Evolutionary conservation across 2,113 vertebrate genomes (phyloP), one percentile per base, ranked within the genome.

Genomic region (Alectura lathami): DNA sequence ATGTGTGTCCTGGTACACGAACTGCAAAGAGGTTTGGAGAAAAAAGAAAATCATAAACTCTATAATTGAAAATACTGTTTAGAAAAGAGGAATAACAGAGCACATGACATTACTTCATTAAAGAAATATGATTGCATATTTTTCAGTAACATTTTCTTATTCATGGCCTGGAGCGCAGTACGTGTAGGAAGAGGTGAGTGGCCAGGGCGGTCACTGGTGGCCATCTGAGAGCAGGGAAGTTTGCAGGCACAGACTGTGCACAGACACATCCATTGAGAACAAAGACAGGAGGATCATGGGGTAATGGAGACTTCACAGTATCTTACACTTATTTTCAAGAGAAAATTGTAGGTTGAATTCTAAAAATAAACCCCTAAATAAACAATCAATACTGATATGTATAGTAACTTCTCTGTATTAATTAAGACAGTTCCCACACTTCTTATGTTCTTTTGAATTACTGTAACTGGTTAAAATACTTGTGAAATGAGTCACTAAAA

Each of bases 211-310:
- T 43, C 32, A 7, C 42, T 75, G 0, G 0, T 23, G 47, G 53
- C 51, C 50, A 22, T 47, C 20, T 27, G 70, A 50, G 64, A 68
- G 30, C 27, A 84, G 38, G 67, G 34, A 83, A 86, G 51, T 48
- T 29, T 80, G 43, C 13, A 57, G 66, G 56, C 68, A 63, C 18
- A 12, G 47, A 16, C 1, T 21, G 24, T 11, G 17, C 26, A 36
- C 22, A 36, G 21, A 57, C 20, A 77, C 10, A 62, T 30, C 9
- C 48, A 57, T 40, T 27, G 29, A 68, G 9, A 32, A 38, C 43
- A 48, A 54, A 4, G 15, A 80, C 9, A 80, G 30, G 80, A 77
- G 0, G 1, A 26, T 18, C 60, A 47, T 0, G 1, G 9, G 3
- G 14, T 40, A 63, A 43, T 7, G 21, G 53, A 23, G 34, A 83